Evolutionary conservation across 2,797 vertebrate genomes (phyloP), one percentile per base, ranked within the genome.

Genomic region (Ctenochaetus hawaiiensis): DNA sequence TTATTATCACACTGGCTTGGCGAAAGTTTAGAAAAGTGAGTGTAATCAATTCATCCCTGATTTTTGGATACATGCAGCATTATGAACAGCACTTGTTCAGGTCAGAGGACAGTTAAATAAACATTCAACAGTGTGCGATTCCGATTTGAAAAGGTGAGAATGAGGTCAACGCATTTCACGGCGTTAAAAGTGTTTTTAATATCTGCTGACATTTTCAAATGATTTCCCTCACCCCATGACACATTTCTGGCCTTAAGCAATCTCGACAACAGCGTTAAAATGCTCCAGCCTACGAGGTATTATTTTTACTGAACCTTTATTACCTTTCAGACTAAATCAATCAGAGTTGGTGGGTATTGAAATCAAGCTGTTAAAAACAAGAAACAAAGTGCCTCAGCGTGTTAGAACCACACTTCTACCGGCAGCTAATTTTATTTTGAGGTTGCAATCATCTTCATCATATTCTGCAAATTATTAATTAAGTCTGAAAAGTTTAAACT

Each of bases 401-500:
- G 8, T 76, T 59, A 63, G 23, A 62, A 8, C 8, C 54, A 14
- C 9, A 45, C 17, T 54, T 72, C 73, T 47, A 57, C 23, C 56
- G 51, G 13, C 45, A 61, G 20, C 2, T 49, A 16, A 7, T 70
- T 79, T 80, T 52, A 66, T 52, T 52, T 37, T 43, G 59, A 6
- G 9, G 1, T 59, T 60, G 26, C 70, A 4, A 41, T 63, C 9
- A 1, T 77, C 73, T 73, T 66, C 26, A 60, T 78, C 45, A 63
- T 71, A 69, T 43, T 48, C 5, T 66, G 3, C n/a, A n/a, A n/a
- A n/a, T n/a, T n/a, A n/a, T n/a, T 68, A 62, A 68, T 75, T 67
- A 75, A 73, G 45, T 75, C 53, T 70, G 12, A 64, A 49, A 34
- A 69, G 53, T 54, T 70, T 39, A 75, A 74, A 82, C 70, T 59